Base-by-base conservation (phyloP, 1,140 invertebrate species). In the Heterodera carotae region DNA sequence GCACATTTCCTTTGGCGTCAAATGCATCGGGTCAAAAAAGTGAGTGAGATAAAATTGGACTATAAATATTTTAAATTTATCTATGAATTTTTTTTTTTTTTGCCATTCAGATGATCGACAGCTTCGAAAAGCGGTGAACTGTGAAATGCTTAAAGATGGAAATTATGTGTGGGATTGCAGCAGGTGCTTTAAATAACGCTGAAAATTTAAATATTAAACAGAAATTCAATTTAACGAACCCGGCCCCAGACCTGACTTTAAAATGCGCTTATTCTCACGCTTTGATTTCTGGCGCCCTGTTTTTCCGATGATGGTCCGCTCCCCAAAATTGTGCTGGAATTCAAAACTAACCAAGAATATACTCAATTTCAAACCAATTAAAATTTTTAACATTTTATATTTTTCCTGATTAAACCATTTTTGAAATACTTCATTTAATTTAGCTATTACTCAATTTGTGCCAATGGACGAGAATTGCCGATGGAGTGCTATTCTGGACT, bases 131-230 rank as follows among this genome's bases (percentile, higher is more conserved):
- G 43, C 75, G 18, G 68, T 78, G 2, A 66, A 66, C 53, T 78
- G 77, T 22, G 77, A 78, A 27, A 31, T 64, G 27, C 69, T 78
- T 8, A 78, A 43, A n/a, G 75, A 78, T 36, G 77, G 77, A 33
- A 78, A 78, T 31, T 78, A 78, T 69, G 77, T 78, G 43, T 78
- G 75, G 75, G 77, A 71, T 22, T 78, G 77, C 33, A 53, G 34
- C 64, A 56, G 48, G 48, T 56, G 22, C 22, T 18, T 56, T 18
- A 56, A 22, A 56, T 56, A 56, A 22, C 22, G n/a, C n/a, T n/a
- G n/a, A n/a, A n/a, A n/a, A 56, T 56, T 22, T 22, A 56, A 22
- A 22, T 15, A 53, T 53, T 53, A 53, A 22, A n/a, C 12, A 56
- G 22, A 22, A 22, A 22, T 15, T 22, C 18, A 18, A n/a, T n/a